A percentile compares a stretch with the other conserved stretches of the same genome.
Conservation (phyloP, 2,888 invertebrate genomes). For the Eilema griseolum region DNA sequence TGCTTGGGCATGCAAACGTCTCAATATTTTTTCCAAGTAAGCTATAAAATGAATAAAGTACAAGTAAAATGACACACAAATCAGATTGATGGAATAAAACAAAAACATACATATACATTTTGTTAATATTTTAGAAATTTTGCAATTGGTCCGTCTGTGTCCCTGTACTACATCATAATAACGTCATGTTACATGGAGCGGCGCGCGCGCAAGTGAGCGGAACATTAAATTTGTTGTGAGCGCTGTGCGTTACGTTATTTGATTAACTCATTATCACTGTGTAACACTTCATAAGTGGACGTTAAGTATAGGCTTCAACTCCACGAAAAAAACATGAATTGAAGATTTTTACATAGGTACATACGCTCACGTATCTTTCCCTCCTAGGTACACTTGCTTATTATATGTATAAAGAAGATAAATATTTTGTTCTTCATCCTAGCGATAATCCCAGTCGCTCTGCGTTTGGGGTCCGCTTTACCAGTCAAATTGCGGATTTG, state of each 20-base stretch:
- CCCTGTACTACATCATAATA: slow-evolving; percentile 5
- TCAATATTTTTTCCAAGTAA: background rate
- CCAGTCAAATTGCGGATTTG: no score
- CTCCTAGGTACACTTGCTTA: no score
- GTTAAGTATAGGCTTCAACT: slow-evolving; percentile 13
- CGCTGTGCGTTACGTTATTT: slow-evolving; percentile 15
- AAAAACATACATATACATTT: background rate
- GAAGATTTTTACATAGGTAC: no score
- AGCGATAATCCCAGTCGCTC: no score
- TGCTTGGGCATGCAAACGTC: background rate
- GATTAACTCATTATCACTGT: slow-evolving; percentile 15
- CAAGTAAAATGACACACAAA: no score
- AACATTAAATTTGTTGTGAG: slow-evolving; percentile 28
- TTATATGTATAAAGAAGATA: no score
- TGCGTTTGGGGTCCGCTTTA: no score
- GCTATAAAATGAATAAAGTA: background rate
- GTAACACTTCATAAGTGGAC: slow-evolving; percentile 11
- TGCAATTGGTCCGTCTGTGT: background rate
- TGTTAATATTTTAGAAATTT: background rate
- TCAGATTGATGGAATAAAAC: background rate
- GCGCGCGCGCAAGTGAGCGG: slow-evolving; percentile 26
- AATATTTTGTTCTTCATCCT: no score
- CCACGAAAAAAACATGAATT: background rate
- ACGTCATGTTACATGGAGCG: slow-evolving; percentile 14
- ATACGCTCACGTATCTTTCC: no score